Evolutionary conservation across 2,113 vertebrate species (phyloP).

Genomic region (Trematomus loennbergii): DNA sequence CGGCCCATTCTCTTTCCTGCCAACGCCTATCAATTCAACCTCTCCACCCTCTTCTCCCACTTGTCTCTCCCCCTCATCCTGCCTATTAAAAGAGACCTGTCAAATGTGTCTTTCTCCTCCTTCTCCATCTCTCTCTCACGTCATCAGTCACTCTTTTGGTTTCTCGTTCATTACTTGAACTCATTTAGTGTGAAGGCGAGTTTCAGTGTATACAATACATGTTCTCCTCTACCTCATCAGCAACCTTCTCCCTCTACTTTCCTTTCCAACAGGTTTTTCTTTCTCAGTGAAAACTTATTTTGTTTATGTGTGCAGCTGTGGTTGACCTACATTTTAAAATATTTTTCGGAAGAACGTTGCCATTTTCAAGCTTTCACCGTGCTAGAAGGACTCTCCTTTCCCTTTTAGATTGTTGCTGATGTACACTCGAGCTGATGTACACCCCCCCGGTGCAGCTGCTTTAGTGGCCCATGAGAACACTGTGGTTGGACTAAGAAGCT

Average conservation of each 20-base stretch:
- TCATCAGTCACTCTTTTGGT: slow-evolving; percentile 14
- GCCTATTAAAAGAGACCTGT: neutral
- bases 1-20: slow-evolving; percentile 27
- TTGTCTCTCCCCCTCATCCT: neutral
- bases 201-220: neutral
- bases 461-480: slow-evolving; percentile 21
- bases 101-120: neutral
- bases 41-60: neutral
- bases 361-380: neutral
- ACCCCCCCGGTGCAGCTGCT: slow-evolving; percentile 19
- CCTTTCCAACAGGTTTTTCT: neutral
- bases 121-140: neutral
- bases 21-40: slow-evolving; percentile 33
- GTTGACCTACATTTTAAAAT: slow-evolving; percentile 16
- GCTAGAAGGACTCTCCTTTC: neutral
- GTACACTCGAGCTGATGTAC: slow-evolving; percentile 9
- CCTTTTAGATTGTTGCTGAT: neutral
- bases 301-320: neutral
- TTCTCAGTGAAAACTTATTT: neutral
- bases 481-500: slow-evolving; percentile 37
- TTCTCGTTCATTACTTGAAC: slow-evolving; percentile 18
- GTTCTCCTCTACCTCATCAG: neutral
- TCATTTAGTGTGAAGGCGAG: slow-evolving; percentile 31
- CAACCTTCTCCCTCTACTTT: neutral
- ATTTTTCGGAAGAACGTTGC: neutral